Evolutionary conservation across 2,113 vertebrate species (phyloP), one percentile per base, ranked within the genome.

Genomic region (Nansenia antarctica): DNA sequence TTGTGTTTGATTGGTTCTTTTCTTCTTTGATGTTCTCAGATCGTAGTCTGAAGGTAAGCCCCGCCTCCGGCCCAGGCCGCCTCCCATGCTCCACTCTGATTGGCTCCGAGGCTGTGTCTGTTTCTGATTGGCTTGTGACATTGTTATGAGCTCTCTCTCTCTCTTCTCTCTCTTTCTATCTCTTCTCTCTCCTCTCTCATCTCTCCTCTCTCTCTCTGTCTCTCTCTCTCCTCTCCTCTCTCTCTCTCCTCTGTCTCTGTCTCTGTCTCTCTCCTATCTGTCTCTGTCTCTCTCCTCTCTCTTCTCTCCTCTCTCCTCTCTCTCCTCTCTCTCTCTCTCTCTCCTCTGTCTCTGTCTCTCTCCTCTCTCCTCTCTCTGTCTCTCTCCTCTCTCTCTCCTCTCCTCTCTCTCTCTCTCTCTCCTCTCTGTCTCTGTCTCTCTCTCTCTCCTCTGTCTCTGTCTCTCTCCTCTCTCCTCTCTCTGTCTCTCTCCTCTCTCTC

Each of bases 41-140:
- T 98, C 95, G 94, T 98, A 96, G 94, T 98, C 93, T 95, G 93
- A 96, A 98, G 96, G 96, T 98, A 98, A 98, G 96, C 94, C 82
- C 85, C 45, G n/a, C n/a, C n/a, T n/a, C n/a, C n/a, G n/a, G n/a
- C n/a, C n/a, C n/a, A n/a, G n/a, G n/a, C n/a, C n/a, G n/a, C n/a
- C n/a, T n/a, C n/a, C n/a, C n/a, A n/a, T n/a, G n/a, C n/a, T n/a
- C n/a, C n/a, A n/a, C n/a, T n/a, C n/a, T n/a, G n/a, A n/a, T n/a
- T n/a, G n/a, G n/a, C n/a, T n/a, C 45, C 14, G 6, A 49, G n/a
- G n/a, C n/a, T 22, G 7, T 14, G 18, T 49, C 45, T 49, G n/a
- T 14, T 32, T 72, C 55, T 68, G 69, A 64, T 69, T 58, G 31
- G 59, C 65, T 62, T 65, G 45, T 69, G 53, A 65, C 54, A 2